These are phyloP conservation scores for Tetrax tetrax DNA, from an alignment of 2,113 vertebrate genomes.

Conservation along the genomic window DNA sequence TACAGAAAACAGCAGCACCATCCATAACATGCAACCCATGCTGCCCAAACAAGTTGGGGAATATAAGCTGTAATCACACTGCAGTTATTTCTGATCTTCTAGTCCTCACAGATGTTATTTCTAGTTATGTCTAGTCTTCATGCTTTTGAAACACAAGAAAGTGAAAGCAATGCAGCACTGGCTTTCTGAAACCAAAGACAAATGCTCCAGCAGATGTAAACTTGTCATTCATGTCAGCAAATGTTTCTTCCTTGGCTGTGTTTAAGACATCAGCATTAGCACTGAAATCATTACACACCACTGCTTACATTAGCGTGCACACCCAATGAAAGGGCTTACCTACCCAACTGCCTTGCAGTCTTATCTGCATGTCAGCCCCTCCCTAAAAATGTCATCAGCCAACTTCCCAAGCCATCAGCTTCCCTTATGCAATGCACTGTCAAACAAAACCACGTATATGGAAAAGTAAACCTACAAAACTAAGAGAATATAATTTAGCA, in stretches of 20 bases:
- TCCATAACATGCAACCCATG: neutral
- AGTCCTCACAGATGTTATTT: neutral
- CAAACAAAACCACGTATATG: neutral
- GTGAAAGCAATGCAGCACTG: neutral
- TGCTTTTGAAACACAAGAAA: neutral
- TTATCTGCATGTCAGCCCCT: neutral
- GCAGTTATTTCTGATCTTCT: neutral
- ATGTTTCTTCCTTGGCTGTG: neutral
- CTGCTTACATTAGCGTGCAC: neutral
- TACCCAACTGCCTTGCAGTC: neutral
- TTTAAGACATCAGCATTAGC: neutral
- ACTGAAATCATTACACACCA: neutral
- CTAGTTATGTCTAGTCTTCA: neutral
- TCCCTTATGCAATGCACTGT: neutral
- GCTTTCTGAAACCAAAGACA: neutral
- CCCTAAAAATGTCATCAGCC: neutral
- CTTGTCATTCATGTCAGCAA: neutral
- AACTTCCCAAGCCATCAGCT: neutral
- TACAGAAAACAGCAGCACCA: neutral
- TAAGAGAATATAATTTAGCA: neutral
- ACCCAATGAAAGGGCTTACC: neutral
- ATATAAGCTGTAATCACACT: neutral
- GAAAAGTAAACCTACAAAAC: neutral
- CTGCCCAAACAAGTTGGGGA: neutral
- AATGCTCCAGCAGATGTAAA: neutral